Percentiles rank a stretch among this genome's conserved stretches.
Conservation (phyloP, 1,140 invertebrate species). For the Melanaphis sacchari region DNA sequence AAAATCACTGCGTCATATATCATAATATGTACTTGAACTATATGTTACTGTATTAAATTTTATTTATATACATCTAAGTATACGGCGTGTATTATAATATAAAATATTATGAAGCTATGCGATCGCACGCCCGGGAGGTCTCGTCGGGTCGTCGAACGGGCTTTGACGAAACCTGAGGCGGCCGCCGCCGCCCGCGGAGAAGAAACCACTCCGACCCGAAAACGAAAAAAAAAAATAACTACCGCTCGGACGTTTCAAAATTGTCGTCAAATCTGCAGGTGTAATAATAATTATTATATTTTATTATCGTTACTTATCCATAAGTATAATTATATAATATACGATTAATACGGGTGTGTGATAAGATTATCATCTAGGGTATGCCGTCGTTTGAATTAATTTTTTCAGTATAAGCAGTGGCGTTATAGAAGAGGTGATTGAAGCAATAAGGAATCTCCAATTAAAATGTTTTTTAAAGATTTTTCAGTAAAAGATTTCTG, state of each 20-base stretch:
- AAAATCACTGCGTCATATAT: not conserved
- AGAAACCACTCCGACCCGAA: not conserved
- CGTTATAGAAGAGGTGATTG: no score
- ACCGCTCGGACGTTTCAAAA: not conserved
- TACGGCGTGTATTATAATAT: not conserved
- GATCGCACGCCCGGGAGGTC: constrained; percentile 9
- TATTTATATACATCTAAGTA: not conserved
- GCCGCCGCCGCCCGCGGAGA: not conserved
- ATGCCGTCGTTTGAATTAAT: no score
- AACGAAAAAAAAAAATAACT: not conserved
- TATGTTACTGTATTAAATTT: not conserved
- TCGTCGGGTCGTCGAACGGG: constrained; percentile 10
- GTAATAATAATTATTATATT: not conserved
- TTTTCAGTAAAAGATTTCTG: no score
- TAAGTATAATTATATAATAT: no score
- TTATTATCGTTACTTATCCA: not conserved
- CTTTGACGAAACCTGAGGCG: not conserved
- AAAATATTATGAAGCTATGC: not conserved
- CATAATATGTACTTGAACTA: no score
- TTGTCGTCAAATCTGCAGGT: not conserved
- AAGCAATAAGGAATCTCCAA: no score
- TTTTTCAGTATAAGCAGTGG: no score
- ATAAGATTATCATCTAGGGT: not conserved
- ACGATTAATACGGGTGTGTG: not conserved
- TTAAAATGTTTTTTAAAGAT: no score